Evolutionary conservation across 2,113 vertebrate genomes (phyloP).

Genomic region (Entelurus aequoreus): DNA sequence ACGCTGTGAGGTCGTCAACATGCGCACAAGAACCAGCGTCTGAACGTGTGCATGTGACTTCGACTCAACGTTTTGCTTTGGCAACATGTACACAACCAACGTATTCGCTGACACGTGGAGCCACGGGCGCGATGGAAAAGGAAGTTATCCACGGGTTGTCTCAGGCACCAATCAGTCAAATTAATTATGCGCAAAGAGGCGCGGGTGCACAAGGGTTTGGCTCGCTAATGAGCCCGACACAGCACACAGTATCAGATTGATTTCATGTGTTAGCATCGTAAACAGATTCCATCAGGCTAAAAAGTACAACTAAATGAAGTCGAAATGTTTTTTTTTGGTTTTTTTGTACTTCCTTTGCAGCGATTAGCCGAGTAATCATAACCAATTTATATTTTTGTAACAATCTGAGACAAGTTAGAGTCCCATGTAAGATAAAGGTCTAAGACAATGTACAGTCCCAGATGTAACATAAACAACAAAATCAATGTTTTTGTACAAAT

Average conservation of each 20-base stretch:
- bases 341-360: too few species aligned
- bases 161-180: constrained; percentile 37
- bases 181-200: constrained; percentile 39
- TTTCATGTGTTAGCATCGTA: too few species aligned
- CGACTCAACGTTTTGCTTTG: constrained; percentile 17
- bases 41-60: constrained; percentile 33
- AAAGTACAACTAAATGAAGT: too few species aligned
- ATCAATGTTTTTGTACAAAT: too few species aligned
- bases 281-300: too few species aligned
- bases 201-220: constrained; percentile 9
- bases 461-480: too few species aligned
- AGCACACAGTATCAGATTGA: neutral
- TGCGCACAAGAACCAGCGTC: constrained; percentile 38
- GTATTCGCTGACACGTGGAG: constrained; percentile 13
- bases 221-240: neutral
- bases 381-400: too few species aligned
- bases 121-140: constrained; percentile 4
- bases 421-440: too few species aligned
- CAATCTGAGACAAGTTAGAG: too few species aligned
- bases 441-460: too few species aligned
- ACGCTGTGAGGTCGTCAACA: constrained; percentile 33
- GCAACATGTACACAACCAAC: constrained; percentile 15
- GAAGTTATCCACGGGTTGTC: constrained; percentile 33
- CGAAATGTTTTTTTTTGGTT: too few species aligned
- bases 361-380: too few species aligned